Percentiles rank a stretch among this genome's conserved stretches.
These are phyloP conservation scores for Kryphioiulus occultus DNA, from an alignment of 2,888 invertebrate species.

Conservation along the genomic window DNA sequence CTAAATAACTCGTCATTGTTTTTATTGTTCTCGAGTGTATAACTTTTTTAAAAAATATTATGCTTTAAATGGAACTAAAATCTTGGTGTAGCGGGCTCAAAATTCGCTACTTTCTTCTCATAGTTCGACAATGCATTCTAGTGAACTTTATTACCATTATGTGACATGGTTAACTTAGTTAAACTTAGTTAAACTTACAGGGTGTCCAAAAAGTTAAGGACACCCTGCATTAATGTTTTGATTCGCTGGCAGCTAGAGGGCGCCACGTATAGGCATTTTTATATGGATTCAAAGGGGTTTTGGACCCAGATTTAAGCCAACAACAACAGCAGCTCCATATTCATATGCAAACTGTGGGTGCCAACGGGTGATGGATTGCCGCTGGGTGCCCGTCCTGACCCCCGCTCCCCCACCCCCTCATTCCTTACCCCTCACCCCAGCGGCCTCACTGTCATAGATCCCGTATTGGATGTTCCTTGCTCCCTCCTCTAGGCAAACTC, in stretches of 20 bases:
- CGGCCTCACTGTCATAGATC: conserved; percentile 1
- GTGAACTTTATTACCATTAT: too few species aligned
- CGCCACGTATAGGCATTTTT: background rate
- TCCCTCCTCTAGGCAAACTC: background rate
- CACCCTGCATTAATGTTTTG: too few species aligned
- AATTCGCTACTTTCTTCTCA: too few species aligned
- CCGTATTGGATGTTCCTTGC: background rate
- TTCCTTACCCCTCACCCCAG: background rate
- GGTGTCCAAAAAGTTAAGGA: too few species aligned
- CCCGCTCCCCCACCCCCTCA: background rate
- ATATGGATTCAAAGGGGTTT: background rate
- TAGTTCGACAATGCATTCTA: too few species aligned
- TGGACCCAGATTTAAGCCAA: background rate
- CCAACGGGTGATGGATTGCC: conserved; percentile 35
- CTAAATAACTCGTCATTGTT: background rate
- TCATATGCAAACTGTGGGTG: conserved; percentile 26
- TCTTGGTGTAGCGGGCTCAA: too few species aligned
- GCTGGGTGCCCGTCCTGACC: conserved; percentile 31
- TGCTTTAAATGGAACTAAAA: too few species aligned
- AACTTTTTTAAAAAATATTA: background rate
- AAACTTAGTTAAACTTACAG: too few species aligned
- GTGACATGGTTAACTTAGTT: too few species aligned
- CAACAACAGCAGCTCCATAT: background rate
- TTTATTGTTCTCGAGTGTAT: background rate
- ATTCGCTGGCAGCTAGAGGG: background rate